Conservation (phyloP, 2,113 vertebrate genomes). For the Climacteris rufus region DNA sequence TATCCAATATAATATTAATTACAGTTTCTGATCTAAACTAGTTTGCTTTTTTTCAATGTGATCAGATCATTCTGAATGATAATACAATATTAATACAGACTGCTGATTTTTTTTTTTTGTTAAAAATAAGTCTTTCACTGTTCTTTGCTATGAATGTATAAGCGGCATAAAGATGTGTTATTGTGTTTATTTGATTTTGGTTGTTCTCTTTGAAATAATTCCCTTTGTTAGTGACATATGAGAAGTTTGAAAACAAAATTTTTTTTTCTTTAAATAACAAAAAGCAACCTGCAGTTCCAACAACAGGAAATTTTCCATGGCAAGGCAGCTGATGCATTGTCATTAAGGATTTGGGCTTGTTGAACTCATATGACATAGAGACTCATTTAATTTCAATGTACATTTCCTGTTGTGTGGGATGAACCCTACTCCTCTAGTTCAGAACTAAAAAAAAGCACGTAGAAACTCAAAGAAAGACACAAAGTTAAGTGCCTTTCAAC, state of each 20-base stretch:
- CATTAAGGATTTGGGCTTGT: slow-evolving; percentile 14
- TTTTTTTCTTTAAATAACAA: slow-evolving; percentile 1
- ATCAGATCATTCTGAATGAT: background rate
- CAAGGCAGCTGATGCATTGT: background rate
- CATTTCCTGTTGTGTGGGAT: slow-evolving; percentile 28
- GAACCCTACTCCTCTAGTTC: background rate
- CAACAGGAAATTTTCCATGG: background rate
- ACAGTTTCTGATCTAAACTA: background rate
- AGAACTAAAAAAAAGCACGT: background rate
- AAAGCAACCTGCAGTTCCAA: background rate
- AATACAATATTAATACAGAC: background rate
- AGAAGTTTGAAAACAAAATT: background rate
- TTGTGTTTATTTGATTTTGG: background rate
- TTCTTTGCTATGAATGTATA: background rate
- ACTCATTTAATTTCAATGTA: background rate
- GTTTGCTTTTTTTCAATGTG: background rate
- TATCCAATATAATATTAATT: background rate
- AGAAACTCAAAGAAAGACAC: background rate
- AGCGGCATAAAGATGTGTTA: background rate
- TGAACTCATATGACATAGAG: background rate
- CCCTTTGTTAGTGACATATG: background rate
- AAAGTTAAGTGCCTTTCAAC: background rate
- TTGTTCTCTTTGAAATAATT: background rate
- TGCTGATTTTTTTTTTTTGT: background rate
- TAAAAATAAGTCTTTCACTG: background rate